Evolutionary conservation across 2,113 vertebrate genomes (phyloP), one percentile per base, ranked within the genome.

Genomic region (Corythornis madagascariensis): DNA sequence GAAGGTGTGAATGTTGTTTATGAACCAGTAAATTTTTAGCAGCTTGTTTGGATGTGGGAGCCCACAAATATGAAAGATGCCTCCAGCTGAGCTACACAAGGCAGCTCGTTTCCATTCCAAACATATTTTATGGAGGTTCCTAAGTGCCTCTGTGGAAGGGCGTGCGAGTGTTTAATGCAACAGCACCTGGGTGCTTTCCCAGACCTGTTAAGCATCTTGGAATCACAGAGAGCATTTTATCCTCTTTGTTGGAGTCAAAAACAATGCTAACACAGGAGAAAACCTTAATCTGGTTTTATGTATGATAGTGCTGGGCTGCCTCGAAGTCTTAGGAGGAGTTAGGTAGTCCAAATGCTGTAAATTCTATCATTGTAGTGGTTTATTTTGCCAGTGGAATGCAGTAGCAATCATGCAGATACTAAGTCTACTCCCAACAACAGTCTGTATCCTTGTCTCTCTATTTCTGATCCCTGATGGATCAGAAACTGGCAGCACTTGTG

Each of bases 271-370:
- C 15, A 35, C 26, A 57, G 55, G 82, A 19, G 28, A 26, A 33
- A 80, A 63, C 13, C 7, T 63, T 42, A 38, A 29, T 47, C 28
- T 18, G 22, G 9, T 71, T 94, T 43, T 45, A 60, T 31, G 4
- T 66, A 9, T 0, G 0, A 1, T 28, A 7, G 13, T 43, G 47
- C 33, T 66, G 47, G 48, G 43, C 43, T 86, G 45, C 33, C 63
- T 70, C 29, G 43, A 56, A 40, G 40, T 69, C 40, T 14, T 3
- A 31, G 53, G 7, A 73, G 31, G 9, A 77, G 57, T 60, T 79
- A 59, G 61, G 42, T 17, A 29, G 11, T 33, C n/a, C n/a, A 64
- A 67, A 16, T 53, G 26, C 4, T 61, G 8, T 72, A 33, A 86
- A 72, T 69, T 7, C 7, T 6, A 25, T 19, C 33, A 28, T 0